phyloP scores from a whole-genome alignment of 2,797 vertebrate genomes.

The Chloroceryle inda region DNA sequence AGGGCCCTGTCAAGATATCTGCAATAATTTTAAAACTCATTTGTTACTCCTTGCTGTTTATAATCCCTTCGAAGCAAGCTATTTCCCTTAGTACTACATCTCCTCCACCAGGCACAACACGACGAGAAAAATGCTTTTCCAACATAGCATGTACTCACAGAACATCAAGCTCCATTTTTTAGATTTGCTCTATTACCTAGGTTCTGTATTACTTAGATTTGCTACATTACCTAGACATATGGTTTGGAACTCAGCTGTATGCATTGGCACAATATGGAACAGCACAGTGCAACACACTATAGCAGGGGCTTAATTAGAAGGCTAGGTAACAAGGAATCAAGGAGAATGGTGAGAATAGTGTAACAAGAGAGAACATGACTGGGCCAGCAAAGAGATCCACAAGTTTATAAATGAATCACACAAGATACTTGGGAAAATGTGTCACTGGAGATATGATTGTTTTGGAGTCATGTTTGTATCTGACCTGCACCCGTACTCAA shows the following conservation, averaged over 20 bases:
- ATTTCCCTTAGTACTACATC: neutral
- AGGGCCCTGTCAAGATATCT: constrained; percentile 2
- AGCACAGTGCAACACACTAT: neutral
- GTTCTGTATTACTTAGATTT: neutral
- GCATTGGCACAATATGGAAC: neutral
- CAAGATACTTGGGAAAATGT: neutral
- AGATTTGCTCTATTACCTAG: neutral
- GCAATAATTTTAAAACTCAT: constrained; percentile 46
- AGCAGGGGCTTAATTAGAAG: neutral
- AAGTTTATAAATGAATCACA: neutral
- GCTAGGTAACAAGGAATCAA: neutral
- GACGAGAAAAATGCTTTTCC: neutral
- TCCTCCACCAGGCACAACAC: neutral
- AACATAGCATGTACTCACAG: neutral
- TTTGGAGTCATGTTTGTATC: neutral
- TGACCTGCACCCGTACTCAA: neutral
- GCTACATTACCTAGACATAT: neutral
- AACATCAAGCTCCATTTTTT: neutral
- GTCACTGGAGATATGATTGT: neutral
- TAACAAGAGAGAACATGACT: neutral
- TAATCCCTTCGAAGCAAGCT: neutral
- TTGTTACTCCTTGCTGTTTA: constrained; percentile 25
- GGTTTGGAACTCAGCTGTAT: neutral
- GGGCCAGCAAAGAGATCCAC: neutral
- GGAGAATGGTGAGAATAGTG: neutral